Evolutionary conservation across 2,797 vertebrate species (phyloP), one percentile per base, ranked within the genome.

Genomic region (Hoplostethus mediterraneus): DNA sequence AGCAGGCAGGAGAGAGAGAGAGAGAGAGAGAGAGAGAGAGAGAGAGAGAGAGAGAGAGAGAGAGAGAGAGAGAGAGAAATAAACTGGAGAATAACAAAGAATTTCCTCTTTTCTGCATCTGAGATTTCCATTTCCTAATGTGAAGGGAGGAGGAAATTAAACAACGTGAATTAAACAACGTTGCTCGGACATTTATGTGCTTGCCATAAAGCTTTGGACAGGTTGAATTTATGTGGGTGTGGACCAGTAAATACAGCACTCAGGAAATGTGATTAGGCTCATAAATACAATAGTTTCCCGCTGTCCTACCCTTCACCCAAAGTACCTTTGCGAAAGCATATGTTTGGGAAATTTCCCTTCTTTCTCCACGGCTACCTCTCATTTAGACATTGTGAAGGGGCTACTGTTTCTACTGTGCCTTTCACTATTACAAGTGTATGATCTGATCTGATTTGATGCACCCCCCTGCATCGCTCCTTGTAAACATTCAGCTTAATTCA

Each of bases 211-310:
- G 75, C 83, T 64, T 7, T 42, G 61, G 87, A 89, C 85, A 71
- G 85, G 81, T 49, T 71, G 73, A 77, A 92, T 92, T 92, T 93
- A 91, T 83, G 86, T 82, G 82, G 62, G 63, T 80, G 82, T 81
- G 63, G 71, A 84, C 79, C 82, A 85, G 82, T 92, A 91, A 92
- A 92, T 90, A 91, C 84, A 81, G 87, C 86, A 81, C 89, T 91
- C 86, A 85, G 90, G 89, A 92, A 92, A 92, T 93, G 89, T 92
- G 92, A 93, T 93, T 89, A 87, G 83, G 69, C 88, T 87, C 89
- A 67, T 93, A 89, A 92, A 92, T 86, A 83, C 71, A 77, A 81
- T 74, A 79, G 84, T 83, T 82, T 85, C 85, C 86, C 14, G 28
- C 80, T 88, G 88, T 89, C 77, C 78, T 86, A 82, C 85, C 79